Evolutionary conservation across 2,888 invertebrate species (phyloP), one percentile per base, ranked within the genome.

Genomic region (Erebia palarica): DNA sequence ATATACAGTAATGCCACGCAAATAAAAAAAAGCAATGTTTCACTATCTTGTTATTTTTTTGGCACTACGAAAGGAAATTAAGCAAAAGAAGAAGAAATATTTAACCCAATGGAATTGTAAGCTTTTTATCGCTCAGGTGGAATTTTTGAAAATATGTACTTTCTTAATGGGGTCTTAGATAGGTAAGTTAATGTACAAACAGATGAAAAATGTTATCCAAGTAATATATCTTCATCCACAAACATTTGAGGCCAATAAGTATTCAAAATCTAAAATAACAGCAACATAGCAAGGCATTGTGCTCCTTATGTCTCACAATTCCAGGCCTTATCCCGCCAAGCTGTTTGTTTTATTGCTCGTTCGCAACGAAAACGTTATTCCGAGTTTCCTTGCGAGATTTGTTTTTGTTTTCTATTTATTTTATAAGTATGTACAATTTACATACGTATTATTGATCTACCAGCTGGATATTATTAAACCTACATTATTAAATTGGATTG

Each of bases 251-350:
- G 59, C 49, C 59, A 67, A 58, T 58, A 67, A 67, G 49, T 67
- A 67, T 67, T 67, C 59, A 59, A 66, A 66, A 51, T 59, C 49
- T 67, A 67, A 58, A 67, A 59, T 67, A 67, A 67, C 27, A 49
- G 67, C 67, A 49, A 51, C 53, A 51, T 60, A 67, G 67, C 67
- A 51, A 59, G 59, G 59, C 59, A 16, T 67, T 67, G 59, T 60
- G 67, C 59, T 59, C 67, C 49, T 67, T 67, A 67, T 67, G 67
- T 67, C 59, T 60, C 67, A 67, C 67, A 67, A 67, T 67, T 67
- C 59, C 59, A 67, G 66, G 67, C 67, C 67, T 67, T 67, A 67
- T 67, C 67, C 67, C 67, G 49, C 49, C 67, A 59, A 60, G 66
- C 64, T 70, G 44, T 67, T 67, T 67, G 44, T 67, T 67, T 67